These are phyloP conservation scores for Hylomyscus alleni DNA, from an alignment of 2,797 vertebrate genomes.

Conservation along the genomic window DNA sequence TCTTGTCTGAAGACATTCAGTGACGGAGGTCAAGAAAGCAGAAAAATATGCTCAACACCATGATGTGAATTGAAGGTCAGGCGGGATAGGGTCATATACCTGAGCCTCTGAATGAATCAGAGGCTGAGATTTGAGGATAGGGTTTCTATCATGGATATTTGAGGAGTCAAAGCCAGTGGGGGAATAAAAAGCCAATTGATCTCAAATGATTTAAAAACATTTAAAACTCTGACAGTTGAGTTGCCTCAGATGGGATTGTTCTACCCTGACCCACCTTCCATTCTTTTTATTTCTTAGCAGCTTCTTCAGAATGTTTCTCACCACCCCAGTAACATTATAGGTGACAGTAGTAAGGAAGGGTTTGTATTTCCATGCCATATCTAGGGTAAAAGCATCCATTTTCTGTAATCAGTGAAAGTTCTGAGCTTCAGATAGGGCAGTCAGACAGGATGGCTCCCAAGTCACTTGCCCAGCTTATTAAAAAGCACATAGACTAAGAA, in stretches of 20 bases:
- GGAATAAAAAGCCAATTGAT: neutral
- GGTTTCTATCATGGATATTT: constrained; percentile 14
- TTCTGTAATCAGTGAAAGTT: neutral
- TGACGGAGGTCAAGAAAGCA: neutral
- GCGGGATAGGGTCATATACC: neutral
- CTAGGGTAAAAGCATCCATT: neutral
- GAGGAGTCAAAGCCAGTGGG: constrained; percentile 15
- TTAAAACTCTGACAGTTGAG: neutral
- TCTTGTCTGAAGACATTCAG: neutral
- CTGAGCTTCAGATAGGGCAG: neutral
- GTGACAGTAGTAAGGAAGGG: neutral
- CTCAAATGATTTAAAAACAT: neutral
- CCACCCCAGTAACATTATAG: neutral
- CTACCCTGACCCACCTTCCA: neutral
- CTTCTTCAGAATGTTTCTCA: constrained; percentile 33
- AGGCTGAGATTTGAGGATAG: constrained; percentile 7
- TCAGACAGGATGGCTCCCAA: neutral
- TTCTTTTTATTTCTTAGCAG: neutral
- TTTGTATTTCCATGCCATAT: neutral
- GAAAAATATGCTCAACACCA: neutral
- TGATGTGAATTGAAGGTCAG: neutral
- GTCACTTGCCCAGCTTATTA: neutral
- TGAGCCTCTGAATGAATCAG: constrained; percentile 1
- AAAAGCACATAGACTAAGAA: neutral
- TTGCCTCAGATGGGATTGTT: neutral